Evolutionary conservation across 2,888 invertebrate genomes (phyloP).

Genomic region (Germaria angustata): DNA sequence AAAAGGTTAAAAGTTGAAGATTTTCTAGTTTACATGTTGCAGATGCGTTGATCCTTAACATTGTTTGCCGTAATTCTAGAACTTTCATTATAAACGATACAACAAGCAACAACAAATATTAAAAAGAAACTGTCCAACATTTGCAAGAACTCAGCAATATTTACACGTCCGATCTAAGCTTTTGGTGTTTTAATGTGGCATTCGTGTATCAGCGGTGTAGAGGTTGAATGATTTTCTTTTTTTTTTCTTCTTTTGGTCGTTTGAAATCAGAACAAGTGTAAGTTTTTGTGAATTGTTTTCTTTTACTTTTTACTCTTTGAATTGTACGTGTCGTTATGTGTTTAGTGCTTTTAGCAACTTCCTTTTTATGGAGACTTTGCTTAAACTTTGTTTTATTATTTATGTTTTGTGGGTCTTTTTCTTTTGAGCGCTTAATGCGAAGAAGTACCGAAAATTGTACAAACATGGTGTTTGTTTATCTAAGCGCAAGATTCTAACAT

Average conservation of each 20-base stretch:
- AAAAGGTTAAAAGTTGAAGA: slow-evolving; percentile 62
- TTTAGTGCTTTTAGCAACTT: slow-evolving; percentile 46
- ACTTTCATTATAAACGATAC: slow-evolving; percentile 40
- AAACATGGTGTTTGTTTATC: slow-evolving; percentile 58
- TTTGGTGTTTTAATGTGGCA: slow-evolving; percentile 6
- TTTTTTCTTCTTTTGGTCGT: neutral
- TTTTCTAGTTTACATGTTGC: slow-evolving; percentile 54
- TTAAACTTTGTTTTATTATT: slow-evolving; percentile 41
- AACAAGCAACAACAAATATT: neutral
- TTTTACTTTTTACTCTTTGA: neutral
- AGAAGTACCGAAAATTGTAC: neutral
- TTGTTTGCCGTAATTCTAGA: slow-evolving; percentile 38
- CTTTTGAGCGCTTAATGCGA: neutral
- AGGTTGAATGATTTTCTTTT: neutral
- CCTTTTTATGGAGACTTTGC: slow-evolving; percentile 44
- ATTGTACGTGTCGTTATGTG: slow-evolving; percentile 61
- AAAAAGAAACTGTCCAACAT: slow-evolving; percentile 4
- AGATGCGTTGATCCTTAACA: slow-evolving; percentile 60
- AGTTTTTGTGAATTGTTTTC: slow-evolving; percentile 9
- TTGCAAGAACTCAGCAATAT: slow-evolving; percentile 14
- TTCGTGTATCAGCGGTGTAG: neutral
- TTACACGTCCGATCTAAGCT: slow-evolving; percentile 37
- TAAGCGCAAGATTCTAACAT: slow-evolving; percentile 69
- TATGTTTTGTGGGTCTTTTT: slow-evolving; percentile 29
- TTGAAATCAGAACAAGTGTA: slow-evolving; percentile 57